Evolutionary conservation across 2,888 invertebrate genomes (phyloP).

Genomic region (Deilephila porcellus): DNA sequence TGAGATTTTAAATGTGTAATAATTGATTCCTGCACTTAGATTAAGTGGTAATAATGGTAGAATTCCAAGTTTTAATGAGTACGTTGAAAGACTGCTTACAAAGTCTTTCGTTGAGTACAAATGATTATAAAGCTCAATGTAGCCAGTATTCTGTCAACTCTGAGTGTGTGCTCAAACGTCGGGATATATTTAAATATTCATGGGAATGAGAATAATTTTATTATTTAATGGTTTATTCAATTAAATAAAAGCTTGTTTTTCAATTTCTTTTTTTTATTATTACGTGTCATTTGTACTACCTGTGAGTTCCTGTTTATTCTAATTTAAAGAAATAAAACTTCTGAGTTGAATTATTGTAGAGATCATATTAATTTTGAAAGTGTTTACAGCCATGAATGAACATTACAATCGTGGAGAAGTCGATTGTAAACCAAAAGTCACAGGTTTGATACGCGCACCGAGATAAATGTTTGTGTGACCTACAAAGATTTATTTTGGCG

Average conservation of each 20-base stretch:
- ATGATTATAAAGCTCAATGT: not conserved
- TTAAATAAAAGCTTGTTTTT: conserved; percentile 14
- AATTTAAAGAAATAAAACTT: too few relatives aligned
- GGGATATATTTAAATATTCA: not conserved
- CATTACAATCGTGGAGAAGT: too few relatives aligned
- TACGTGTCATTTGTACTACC: not conserved
- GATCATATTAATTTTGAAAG: too few relatives aligned
- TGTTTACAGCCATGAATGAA: too few relatives aligned
- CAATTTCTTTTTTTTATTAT: not conserved
- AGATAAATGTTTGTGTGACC: too few relatives aligned
- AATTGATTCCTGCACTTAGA: not conserved
- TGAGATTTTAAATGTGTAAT: not conserved
- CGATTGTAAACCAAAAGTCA: too few relatives aligned
- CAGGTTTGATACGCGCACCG: too few relatives aligned
- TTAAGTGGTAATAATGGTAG: not conserved
- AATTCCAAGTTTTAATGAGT: not conserved
- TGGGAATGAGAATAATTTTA: conserved; percentile 1
- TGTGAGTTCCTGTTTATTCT: too few relatives aligned
- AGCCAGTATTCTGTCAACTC: not conserved
- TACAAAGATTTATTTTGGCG: too few relatives aligned
- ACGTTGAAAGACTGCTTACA: not conserved
- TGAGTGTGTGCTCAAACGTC: not conserved
- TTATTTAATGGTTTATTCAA: conserved; percentile 4
- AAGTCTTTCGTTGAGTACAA: conserved; percentile 2
- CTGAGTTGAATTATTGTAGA: too few relatives aligned